Evolutionary conservation across 2,797 vertebrate species (phyloP), one percentile per base, ranked within the genome.

Genomic region (Acropternis orthonyx): DNA sequence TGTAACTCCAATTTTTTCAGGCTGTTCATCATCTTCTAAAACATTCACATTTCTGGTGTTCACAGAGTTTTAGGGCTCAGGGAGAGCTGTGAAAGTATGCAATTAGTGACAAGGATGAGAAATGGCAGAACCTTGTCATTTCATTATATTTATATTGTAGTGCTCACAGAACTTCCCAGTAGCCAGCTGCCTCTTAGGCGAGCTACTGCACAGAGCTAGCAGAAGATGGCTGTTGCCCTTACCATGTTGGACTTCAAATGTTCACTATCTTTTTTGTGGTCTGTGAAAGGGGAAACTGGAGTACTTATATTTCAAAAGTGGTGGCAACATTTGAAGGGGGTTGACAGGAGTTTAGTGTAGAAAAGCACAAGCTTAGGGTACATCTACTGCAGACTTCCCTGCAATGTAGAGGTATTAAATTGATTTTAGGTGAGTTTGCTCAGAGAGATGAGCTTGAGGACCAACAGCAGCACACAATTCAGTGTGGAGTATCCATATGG

Each of bases 21-120:
- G 71, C 73, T 92, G 52, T 90, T 96, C 89, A 62, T 92, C 82
- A 85, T 96, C 73, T 76, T 83, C 79, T 71, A 93, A 93, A 95
- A 93, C 85, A 93, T 94, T 48, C 71, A 67, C 37, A 85, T 96
- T 95, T 95, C 59, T 95, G 37, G 24, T 87, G 77, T 93, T 93
- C 88, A 86, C 59, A 79, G 76, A 90, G 56, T 94, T 95, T 74
- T 74, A 92, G 73, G 76, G 37, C 88, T 92, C 34, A 48, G 75
- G 76, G n/a, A 27, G 63, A 92, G 44, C 62, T 94, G 88, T 93
- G 83, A 94, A 93, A 94, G 85, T 69, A 86, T 76, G 83, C 74
- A 96, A 71, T 95, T 94, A 92, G 74, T 86, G 82, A 93, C 79
- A 90, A 54, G 71, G 74, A 94, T 77, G 72, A 93, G 74, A 88